Percentiles rank a stretch among this genome's conserved stretches.
Conservation (phyloP, 2,888 invertebrate genomes). For the Eledona agricola region DNA sequence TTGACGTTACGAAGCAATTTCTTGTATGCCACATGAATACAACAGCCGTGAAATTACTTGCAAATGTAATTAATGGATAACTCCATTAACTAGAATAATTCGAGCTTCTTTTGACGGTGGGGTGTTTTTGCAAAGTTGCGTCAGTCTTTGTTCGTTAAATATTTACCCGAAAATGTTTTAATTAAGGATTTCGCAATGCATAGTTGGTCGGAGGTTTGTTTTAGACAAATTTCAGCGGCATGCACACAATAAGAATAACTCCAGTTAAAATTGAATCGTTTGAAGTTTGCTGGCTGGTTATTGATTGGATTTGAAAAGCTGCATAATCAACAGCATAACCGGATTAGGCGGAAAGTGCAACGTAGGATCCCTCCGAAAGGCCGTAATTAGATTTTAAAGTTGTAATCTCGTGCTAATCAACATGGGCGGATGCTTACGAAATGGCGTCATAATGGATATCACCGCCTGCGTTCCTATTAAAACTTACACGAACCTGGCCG, state of each 20-base stretch:
- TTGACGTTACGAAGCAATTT: too few species aligned
- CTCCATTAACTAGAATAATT: too few species aligned
- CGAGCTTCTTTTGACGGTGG: too few species aligned
- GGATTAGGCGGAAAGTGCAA: slow-evolving; percentile 16
- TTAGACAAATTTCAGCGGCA: slow-evolving; percentile 13
- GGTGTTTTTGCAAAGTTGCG: too few species aligned
- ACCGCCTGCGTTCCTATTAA: slow-evolving; percentile 23
- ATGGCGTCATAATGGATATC: slow-evolving; percentile 34
- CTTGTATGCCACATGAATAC: too few species aligned
- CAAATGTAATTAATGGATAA: too few species aligned
- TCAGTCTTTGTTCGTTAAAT: too few species aligned
- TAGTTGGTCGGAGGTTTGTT: slow-evolving; percentile 10
- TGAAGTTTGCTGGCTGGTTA: slow-evolving; percentile 8
- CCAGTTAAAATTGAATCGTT: not conserved
- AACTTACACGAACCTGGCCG: slow-evolving; percentile 27
- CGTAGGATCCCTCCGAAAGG: slow-evolving; percentile 11
- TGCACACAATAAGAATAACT: slow-evolving; percentile 1
- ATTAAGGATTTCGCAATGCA: slow-evolving; percentile 10
- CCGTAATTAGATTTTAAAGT: slow-evolving; percentile 37
- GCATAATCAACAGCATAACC: slow-evolving; percentile 16
- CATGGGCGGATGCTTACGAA: slow-evolving; percentile 35
- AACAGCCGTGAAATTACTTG: too few species aligned
- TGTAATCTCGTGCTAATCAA: slow-evolving; percentile 44
- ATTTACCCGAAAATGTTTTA: slow-evolving; percentile 6
- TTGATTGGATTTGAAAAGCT: slow-evolving; percentile 11